Evolutionary conservation across 2,113 vertebrate species (phyloP), one percentile per base, ranked within the genome.

Genomic region (Tragelaphus scriptus): DNA sequence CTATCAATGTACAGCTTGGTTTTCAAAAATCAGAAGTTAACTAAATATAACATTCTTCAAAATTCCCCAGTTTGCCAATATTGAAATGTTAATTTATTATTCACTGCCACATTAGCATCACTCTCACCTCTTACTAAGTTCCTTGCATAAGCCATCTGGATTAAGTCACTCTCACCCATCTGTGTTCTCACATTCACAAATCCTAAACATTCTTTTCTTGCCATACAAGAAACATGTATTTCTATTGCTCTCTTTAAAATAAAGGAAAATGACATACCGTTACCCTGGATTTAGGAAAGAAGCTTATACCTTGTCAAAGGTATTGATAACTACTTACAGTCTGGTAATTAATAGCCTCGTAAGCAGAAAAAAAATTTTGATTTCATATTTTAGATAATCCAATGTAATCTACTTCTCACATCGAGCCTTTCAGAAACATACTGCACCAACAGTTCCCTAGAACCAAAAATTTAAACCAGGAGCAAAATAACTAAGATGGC

Each of bases 11-110:
- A 97, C 56, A 98, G 97, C 97, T 98, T 98, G 98, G 98, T 97
- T 98, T 98, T 98, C 98, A 98, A 98, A 98, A 98, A 84, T 93
- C 82, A 91, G 44, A 97, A 96, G 88, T 92, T 94, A 97, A 97
- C 88, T 95, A 80, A 96, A 80, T 32, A 94, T 49, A 80, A 98
- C 96, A 98, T 98, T 98, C 98, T 99, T 99, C 98, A 99, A 98
- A 99, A 98, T 98, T 93, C 97, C 93, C 98, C 98, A 98, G 98
- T 98, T 98, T 98, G 98, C 98, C 98, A 98, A 98, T 98, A 99
- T 94, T 98, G 98, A 97, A 98, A 98, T 94, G 91, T 97, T 95
- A 98, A 98, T 98, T 99, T 98, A 98, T 99, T 99, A 99, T 98
- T 99, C 98, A 98, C 92, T 90, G 98, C 97, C 98, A 98, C 97